A percentile compares a stretch with the other conserved stretches of the same genome.
Conservation (phyloP, 2,113 vertebrate genomes). For the Plestiodon gilberti region DNA sequence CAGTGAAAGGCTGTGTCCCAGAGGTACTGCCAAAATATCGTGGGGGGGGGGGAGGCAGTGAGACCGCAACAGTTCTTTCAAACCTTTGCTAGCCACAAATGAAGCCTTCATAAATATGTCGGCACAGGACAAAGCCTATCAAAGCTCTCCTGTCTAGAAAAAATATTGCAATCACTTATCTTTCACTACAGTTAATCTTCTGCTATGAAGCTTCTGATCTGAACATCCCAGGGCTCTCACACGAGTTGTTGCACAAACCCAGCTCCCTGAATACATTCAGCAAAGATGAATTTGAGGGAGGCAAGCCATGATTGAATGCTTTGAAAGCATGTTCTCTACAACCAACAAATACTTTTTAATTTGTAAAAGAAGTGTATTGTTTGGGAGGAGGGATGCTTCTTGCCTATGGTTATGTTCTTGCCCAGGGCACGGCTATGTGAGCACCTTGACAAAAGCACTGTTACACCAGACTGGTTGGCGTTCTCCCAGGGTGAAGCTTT, state of each 20-base stretch:
- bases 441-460: too few species aligned
- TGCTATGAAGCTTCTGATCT: background rate
- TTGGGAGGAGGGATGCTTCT: background rate
- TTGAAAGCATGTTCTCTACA: background rate
- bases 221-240: background rate
- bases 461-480: background rate
- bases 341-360: too few species aligned
- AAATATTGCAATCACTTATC: background rate
- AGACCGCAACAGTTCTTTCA: background rate
- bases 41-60: background rate
- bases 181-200: background rate
- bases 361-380: background rate
- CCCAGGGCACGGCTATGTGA: too few species aligned
- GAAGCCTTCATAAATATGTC: background rate
- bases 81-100: background rate
- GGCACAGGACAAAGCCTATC: background rate
- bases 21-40: background rate
- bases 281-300: background rate
- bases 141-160: background rate
- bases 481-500: background rate
- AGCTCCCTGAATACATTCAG: background rate
- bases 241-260: background rate
- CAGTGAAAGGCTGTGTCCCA: background rate
- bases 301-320: background rate
- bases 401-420: too few species aligned